These are phyloP conservation scores for Solea solea DNA, from an alignment of 2,113 vertebrate species.

Conservation along the genomic window DNA sequence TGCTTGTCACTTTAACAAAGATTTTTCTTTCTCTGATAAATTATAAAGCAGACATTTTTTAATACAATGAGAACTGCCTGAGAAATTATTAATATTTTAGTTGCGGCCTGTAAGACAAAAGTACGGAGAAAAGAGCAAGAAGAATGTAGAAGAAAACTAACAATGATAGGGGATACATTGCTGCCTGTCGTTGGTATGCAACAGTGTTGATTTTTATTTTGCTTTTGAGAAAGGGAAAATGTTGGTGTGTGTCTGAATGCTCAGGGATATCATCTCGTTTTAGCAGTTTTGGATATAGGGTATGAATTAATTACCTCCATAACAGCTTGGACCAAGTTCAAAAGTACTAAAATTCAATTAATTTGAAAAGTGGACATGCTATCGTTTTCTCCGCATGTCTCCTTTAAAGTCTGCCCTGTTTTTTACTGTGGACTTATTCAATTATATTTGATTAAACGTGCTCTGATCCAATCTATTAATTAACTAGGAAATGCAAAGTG, in stretches of 20 bases:
- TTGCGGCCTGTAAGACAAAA: constrained; percentile 74
- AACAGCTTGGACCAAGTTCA: constrained; percentile 83
- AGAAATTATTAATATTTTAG: constrained; percentile 81
- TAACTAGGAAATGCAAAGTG: constrained; percentile 84
- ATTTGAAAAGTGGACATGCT: constrained; percentile 86
- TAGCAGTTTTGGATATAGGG: constrained; percentile 75
- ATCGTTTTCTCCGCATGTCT: constrained; percentile 81
- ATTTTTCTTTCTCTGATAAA: constrained; percentile 85
- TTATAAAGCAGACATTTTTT: constrained; percentile 85
- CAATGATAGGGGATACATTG: constrained; percentile 68
- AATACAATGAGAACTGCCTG: constrained; percentile 78
- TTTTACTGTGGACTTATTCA: constrained; percentile 86
- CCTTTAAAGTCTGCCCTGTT: constrained; percentile 82
- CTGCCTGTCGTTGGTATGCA: constrained; percentile 47
- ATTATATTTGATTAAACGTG: constrained; percentile 87
- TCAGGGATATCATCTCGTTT: constrained; percentile 74
- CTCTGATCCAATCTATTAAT: constrained; percentile 89
- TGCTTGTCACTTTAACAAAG: constrained; percentile 85
- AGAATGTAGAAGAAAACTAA: constrained; percentile 66
- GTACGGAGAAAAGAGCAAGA: constrained; percentile 59
- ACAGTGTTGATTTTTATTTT: constrained; percentile 62
- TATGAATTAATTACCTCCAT: constrained; percentile 80
- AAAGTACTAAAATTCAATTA: constrained; percentile 87
- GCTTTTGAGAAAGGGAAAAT: constrained; percentile 34
- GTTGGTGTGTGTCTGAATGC: constrained; percentile 24